Conservation (phyloP, 2,797 vertebrate genomes). For the Prunella strophiata region DNA sequence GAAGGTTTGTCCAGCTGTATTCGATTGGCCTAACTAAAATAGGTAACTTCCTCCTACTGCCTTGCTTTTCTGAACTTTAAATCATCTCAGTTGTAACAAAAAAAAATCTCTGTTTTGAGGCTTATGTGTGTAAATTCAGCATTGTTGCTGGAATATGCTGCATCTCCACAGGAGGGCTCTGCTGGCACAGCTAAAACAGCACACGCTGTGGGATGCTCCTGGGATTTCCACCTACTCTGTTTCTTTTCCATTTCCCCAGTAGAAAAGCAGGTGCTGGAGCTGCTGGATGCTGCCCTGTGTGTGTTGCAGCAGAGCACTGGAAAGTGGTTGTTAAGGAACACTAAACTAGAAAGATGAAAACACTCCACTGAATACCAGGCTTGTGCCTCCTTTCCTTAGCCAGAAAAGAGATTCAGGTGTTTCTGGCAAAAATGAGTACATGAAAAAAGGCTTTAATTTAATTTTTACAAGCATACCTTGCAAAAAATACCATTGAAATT, state of each 20-base stretch:
- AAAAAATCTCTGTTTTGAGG: neutral
- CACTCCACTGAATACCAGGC: neutral
- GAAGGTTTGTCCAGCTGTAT: neutral
- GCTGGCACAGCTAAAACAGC: neutral
- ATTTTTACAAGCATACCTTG: neutral
- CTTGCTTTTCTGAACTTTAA: neutral
- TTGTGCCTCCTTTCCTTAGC: neutral
- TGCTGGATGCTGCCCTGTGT: neutral
- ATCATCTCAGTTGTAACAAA: neutral
- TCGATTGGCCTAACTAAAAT: neutral
- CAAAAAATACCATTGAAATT: neutral
- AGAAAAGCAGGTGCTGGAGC: neutral
- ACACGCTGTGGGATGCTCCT: neutral
- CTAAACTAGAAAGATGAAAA: neutral
- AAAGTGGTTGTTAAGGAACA: neutral
- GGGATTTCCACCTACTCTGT: neutral
- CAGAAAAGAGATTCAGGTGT: neutral
- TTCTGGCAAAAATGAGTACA: neutral
- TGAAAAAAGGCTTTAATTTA: neutral
- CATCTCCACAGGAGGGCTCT: conserved; percentile 63
- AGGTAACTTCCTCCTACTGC: neutral
- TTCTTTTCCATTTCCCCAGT: neutral
- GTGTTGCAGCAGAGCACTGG: neutral
- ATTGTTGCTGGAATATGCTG: neutral
- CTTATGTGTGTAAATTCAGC: neutral